phyloP scores from a whole-genome alignment of 35 echinoderm and acorn worm species.

The Ptychodera flava region DNA sequence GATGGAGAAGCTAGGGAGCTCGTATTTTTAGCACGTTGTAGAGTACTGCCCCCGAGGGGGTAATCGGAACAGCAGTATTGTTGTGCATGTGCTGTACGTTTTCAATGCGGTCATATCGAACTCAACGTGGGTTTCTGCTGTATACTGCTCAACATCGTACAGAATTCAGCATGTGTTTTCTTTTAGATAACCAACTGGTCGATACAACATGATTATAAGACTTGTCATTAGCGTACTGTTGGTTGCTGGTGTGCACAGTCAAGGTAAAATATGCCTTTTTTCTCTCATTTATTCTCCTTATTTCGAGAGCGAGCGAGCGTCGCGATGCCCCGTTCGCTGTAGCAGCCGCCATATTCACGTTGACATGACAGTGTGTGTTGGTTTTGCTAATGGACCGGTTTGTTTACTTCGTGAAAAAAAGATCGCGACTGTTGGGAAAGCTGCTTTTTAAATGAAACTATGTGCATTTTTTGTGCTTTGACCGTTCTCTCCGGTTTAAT shows the following conservation, averaged over 20 bases:
- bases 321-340: neutral
- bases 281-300: neutral
- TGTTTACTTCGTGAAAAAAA: neutral
- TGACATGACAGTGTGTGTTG: neutral
- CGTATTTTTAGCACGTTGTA: constrained; percentile 1
- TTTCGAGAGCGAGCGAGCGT: neutral
- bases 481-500: neutral
- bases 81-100: neutral
- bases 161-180: neutral
- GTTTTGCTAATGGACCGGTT: neutral
- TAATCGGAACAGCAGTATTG: neutral
- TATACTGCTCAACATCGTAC: neutral
- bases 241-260: neutral
- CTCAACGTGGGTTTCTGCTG: neutral
- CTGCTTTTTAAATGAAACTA: neutral
- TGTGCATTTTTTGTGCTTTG: neutral
- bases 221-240: neutral
- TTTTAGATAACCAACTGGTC: neutral
- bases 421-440: neutral
- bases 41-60: neutral
- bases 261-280: neutral
- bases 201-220: neutral
- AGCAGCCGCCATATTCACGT: neutral
- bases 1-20: neutral
- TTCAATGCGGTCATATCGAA: neutral